phyloP scores from a whole-genome alignment of 1,140 invertebrate genomes.

The Calliopsis andreniformis region DNA sequence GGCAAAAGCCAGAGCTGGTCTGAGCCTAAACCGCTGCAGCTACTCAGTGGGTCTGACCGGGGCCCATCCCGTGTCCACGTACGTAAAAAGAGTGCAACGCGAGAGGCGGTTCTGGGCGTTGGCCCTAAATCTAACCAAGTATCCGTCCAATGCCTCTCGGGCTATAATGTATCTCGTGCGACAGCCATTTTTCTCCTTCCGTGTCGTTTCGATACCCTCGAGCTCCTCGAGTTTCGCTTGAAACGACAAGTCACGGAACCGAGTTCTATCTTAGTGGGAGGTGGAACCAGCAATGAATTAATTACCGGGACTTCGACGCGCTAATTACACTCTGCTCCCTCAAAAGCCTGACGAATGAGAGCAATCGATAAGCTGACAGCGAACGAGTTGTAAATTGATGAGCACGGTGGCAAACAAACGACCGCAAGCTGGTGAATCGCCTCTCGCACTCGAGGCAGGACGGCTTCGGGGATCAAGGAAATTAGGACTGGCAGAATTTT shows the following conservation, averaged over 20 bases:
- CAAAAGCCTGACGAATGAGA: slow-evolving; percentile 12
- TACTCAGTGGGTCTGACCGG: slow-evolving; percentile 37
- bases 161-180: slow-evolving; percentile 41
- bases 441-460: neutral
- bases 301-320: slow-evolving; percentile 20
- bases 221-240: neutral
- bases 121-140: slow-evolving; percentile 70
- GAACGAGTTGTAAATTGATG: slow-evolving; percentile 18
- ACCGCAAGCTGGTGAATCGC: neutral
- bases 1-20: slow-evolving; percentile 30
- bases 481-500: slow-evolving; percentile 17
- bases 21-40: slow-evolving; percentile 54
- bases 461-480: neutral
- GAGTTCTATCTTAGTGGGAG: neutral
- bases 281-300: neutral
- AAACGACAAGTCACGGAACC: neutral
- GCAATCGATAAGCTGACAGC: slow-evolving; percentile 8
- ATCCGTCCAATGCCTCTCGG: slow-evolving; percentile 27
- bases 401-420: slow-evolving; percentile 3
- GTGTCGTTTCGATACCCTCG: neutral
- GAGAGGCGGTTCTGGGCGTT: slow-evolving; percentile 54
- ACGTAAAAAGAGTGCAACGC: slow-evolving; percentile 53
- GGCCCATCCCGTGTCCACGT: slow-evolving; percentile 56
- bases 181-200: slow-evolving; percentile 19
- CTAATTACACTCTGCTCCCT: slow-evolving; percentile 20